These are phyloP conservation scores for Spermophilus dauricus DNA, from an alignment of 2,113 vertebrate species.

Conservation along the genomic window DNA sequence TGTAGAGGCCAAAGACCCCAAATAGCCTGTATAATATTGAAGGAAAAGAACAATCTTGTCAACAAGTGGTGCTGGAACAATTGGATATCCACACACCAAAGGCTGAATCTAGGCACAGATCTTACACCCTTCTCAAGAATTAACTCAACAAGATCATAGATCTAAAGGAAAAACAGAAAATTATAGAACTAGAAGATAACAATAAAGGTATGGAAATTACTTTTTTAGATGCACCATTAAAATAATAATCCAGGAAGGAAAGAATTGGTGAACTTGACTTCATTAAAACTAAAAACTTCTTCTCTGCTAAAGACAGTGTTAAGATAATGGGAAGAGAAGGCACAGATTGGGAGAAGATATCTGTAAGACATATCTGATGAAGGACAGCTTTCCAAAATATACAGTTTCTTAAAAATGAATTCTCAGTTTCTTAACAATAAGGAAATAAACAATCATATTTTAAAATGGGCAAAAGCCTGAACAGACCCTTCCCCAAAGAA, in stretches of 20 bases:
- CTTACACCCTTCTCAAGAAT: not conserved
- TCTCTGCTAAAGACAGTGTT: not conserved
- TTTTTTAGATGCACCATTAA: not conserved
- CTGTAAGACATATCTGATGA: not conserved
- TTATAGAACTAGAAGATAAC: not conserved
- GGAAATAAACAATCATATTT: not conserved
- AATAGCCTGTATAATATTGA: not conserved
- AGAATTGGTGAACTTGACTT: not conserved
- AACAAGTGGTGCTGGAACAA: not conserved
- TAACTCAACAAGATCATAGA: not conserved
- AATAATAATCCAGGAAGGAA: not conserved
- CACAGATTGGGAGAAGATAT: not conserved
- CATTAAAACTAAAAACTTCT: not conserved
- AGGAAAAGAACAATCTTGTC: not conserved
- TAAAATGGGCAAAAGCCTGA: not conserved
- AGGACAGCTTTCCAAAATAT: not conserved
- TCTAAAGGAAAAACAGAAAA: not conserved
- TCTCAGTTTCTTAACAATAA: not conserved
- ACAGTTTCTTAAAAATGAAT: not conserved
- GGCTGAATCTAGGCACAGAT: not conserved
- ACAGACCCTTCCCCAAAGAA: not conserved
- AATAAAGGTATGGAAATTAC: not conserved
- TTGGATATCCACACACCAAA: not conserved
- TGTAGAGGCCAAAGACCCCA: not conserved
- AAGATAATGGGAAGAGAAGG: not conserved